phyloP scores from a whole-genome alignment of 1,140 invertebrate genomes.

The Drosophila sp. region DNA sequence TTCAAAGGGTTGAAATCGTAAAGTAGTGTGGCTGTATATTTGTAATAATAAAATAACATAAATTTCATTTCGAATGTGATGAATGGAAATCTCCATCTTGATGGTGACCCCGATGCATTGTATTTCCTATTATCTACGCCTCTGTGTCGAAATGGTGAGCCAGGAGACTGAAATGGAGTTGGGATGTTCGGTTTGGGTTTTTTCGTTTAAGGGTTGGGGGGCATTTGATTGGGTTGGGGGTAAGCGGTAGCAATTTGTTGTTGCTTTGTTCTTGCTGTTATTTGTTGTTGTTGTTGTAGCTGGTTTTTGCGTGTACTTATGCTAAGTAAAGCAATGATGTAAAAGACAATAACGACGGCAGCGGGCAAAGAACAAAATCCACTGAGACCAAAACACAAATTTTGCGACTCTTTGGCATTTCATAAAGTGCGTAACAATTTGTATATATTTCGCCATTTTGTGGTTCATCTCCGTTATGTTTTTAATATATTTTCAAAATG shows the following conservation, averaged over 20 bases:
- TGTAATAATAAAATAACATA: neutral
- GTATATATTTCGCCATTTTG: slow-evolving; percentile 53
- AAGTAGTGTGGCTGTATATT: neutral
- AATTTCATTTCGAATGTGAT: too few relatives aligned
- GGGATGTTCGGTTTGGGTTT: slow-evolving; percentile 6
- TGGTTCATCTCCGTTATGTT: slow-evolving; percentile 47
- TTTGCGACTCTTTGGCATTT: slow-evolving; percentile 62
- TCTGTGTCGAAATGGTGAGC: neutral
- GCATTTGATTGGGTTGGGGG: slow-evolving; percentile 12
- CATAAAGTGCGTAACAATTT: slow-evolving; percentile 76
- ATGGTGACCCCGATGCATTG: slow-evolving; percentile 1
- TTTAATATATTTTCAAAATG: slow-evolving; percentile 44
- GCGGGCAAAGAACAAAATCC: slow-evolving; percentile 41
- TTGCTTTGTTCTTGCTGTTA: slow-evolving; percentile 27
- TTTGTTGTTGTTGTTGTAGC: slow-evolving; percentile 36
- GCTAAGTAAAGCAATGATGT: slow-evolving; percentile 81
- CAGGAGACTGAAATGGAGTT: neutral
- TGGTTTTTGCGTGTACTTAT: slow-evolving; percentile 71
- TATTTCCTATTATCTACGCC: neutral
- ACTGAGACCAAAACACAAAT: slow-evolving; percentile 60
- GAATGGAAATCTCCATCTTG: too few relatives aligned
- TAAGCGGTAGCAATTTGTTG: slow-evolving; percentile 65
- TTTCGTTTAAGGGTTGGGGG: neutral
- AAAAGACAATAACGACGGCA: slow-evolving; percentile 70
- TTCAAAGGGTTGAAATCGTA: neutral